Percentiles rank a stretch among this genome's conserved stretches.
These are phyloP conservation scores for Xenopus laevis DNA, from an alignment of 2,113 vertebrate species.

Conservation along the genomic window DNA sequence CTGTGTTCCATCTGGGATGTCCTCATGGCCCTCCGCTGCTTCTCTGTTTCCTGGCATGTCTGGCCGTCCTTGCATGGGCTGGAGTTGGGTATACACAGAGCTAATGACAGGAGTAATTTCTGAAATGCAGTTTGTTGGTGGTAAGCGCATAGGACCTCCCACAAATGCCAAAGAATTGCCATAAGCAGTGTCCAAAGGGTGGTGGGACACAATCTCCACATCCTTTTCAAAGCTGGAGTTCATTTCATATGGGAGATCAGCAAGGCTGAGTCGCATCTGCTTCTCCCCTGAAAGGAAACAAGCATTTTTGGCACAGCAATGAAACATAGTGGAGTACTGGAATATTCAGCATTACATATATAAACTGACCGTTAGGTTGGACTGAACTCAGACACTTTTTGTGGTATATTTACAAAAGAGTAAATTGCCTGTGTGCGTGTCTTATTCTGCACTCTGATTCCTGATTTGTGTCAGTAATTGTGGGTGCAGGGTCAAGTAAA, in stretches of 20 bases:
- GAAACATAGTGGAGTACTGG: no score
- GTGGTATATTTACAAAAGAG: no score
- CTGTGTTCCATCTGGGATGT: constrained; percentile 62
- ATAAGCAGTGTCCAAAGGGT: constrained; percentile 65
- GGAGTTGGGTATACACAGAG: constrained; percentile 81
- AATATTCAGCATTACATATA: no score
- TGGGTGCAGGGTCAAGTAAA: no score
- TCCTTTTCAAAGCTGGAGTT: constrained; percentile 86
- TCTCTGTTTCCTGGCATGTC: constrained; percentile 74
- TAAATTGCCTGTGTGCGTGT: no score
- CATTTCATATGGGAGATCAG: constrained; percentile 86
- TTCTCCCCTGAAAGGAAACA: constrained; percentile 78
- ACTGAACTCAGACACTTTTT: no score
- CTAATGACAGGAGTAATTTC: constrained; percentile 84
- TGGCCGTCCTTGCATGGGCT: constrained; percentile 72
- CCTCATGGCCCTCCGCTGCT: constrained; percentile 73
- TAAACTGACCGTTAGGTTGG: no score
- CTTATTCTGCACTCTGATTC: no score
- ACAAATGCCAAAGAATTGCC: constrained; percentile 66
- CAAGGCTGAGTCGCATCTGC: constrained; percentile 84
- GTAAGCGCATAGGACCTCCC: constrained; percentile 70
- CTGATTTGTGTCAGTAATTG: no score
- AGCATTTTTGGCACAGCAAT: no score
- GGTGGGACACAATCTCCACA: constrained; percentile 74
- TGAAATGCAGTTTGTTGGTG: constrained; percentile 79